These are phyloP conservation scores for Amyelois transitella DNA, from an alignment of 1,140 invertebrate species.

Conservation along the genomic window DNA sequence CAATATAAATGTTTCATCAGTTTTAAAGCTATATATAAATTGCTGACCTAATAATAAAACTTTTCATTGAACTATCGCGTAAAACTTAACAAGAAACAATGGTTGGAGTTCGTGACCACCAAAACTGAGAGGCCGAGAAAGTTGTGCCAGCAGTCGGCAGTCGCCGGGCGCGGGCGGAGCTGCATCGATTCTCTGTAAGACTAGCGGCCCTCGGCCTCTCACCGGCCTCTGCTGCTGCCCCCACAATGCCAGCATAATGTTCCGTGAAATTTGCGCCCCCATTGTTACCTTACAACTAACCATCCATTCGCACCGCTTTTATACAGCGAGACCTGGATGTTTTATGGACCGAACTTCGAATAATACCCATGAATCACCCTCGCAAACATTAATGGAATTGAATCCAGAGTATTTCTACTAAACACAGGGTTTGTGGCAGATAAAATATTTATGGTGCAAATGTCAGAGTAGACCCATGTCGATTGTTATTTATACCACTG, in stretches of 20 bases:
- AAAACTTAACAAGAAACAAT: not conserved
- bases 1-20: no score
- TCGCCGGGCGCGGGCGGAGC: slow-evolving; percentile 35
- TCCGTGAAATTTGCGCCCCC: slow-evolving; percentile 63
- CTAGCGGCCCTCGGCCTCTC: slow-evolving; percentile 24
- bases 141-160: slow-evolving; percentile 29
- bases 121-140: slow-evolving; percentile 19
- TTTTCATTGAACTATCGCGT: no score
- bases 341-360: slow-evolving; percentile 37
- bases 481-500: not conserved
- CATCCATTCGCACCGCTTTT: slow-evolving; percentile 44
- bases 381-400: not conserved
- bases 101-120: not conserved
- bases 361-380: slow-evolving; percentile 16
- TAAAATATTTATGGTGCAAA: not conserved
- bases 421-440: not conserved
- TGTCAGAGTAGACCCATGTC: not conserved
- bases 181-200: slow-evolving; percentile 57
- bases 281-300: slow-evolving; percentile 54
- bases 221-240: slow-evolving; percentile 7
- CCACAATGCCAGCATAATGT: slow-evolving; percentile 50
- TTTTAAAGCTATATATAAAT: no score
- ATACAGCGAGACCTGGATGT: slow-evolving; percentile 45
- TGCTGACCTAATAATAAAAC: no score
- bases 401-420: slow-evolving; percentile 1